Conservation (phyloP, 2,888 invertebrate genomes). For the Caenorhabditis sulstoni region DNA sequence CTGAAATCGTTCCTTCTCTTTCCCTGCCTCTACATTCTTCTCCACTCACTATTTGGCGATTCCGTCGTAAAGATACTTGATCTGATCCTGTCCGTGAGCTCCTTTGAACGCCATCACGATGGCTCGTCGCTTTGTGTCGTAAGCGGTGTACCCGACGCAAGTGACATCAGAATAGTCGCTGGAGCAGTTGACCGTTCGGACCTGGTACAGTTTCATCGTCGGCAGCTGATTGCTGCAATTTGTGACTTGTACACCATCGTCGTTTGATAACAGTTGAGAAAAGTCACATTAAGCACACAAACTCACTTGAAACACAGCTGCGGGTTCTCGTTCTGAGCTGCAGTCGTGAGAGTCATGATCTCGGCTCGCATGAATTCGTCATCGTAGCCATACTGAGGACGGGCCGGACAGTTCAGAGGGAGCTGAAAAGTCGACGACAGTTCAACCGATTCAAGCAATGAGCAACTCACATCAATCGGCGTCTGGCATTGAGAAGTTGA, state of each 20-base stretch:
- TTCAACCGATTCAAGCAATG: too few species aligned
- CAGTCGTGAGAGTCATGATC: conserved; percentile 34
- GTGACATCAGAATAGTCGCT: conserved; percentile 27
- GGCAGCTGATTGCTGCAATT: conserved; percentile 47
- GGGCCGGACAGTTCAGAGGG: conserved; percentile 28
- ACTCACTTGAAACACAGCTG: conserved; percentile 49
- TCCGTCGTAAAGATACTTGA: background rate
- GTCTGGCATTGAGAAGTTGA: background rate
- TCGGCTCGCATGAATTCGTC: conserved; percentile 40
- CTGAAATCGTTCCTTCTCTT: background rate
- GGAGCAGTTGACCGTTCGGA: conserved; percentile 31
- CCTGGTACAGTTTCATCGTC: conserved; percentile 37
- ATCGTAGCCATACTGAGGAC: conserved; percentile 28
- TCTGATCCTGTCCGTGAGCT: conserved; percentile 44
- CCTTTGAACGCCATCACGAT: conserved; percentile 45
- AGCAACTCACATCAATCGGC: background rate
- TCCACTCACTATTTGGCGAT: conserved; percentile 21
- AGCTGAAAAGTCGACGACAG: background rate
- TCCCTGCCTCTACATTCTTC: too few species aligned
- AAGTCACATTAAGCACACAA: too few species aligned
- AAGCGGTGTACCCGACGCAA: conserved; percentile 44
- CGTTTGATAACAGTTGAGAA: background rate
- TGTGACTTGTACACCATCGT: background rate
- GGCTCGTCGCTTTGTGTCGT: conserved; percentile 22
- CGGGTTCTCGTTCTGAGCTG: conserved; percentile 43